These are phyloP conservation scores for Callimorpha dominula DNA, from an alignment of 2,888 invertebrate genomes.

Conservation along the genomic window DNA sequence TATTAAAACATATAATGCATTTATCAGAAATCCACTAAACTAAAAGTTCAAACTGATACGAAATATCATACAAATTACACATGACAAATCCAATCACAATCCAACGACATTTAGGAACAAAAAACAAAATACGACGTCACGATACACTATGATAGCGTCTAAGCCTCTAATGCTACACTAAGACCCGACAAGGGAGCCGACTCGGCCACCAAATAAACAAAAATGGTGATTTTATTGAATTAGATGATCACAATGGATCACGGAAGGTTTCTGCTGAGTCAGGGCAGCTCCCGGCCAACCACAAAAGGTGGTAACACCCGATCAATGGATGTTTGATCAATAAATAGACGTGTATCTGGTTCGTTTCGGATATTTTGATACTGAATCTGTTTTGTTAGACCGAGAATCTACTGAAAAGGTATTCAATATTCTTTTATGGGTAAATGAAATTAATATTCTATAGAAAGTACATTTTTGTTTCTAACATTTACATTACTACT, in stretches of 20 bases:
- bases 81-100: conserved; percentile 50
- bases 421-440: not conserved
- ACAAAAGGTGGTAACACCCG: conserved; percentile 85
- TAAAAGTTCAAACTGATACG: not conserved
- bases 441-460: not conserved
- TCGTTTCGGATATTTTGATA: conserved; percentile 49
- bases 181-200: conserved; percentile 80
- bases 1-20: too few relatives aligned
- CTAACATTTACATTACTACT: not conserved
- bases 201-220: conserved; percentile 77
- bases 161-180: conserved; percentile 76
- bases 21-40: not conserved
- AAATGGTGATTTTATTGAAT: conserved; percentile 87
- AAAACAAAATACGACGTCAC: conserved; percentile 67
- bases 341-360: conserved; percentile 75
- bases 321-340: conserved; percentile 84
- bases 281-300: conserved; percentile 73
- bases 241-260: conserved; percentile 83
- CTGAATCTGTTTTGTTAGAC: conserved; percentile 44
- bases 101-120: conserved; percentile 48
- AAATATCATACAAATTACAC: conserved; percentile 31
- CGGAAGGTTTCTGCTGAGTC: conserved; percentile 75
- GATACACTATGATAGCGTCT: conserved; percentile 70
- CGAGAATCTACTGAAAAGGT: conserved; percentile 17
- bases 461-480: not conserved